phyloP scores from a whole-genome alignment of 2,888 invertebrate genomes.

The Stenichneumon culpator region DNA sequence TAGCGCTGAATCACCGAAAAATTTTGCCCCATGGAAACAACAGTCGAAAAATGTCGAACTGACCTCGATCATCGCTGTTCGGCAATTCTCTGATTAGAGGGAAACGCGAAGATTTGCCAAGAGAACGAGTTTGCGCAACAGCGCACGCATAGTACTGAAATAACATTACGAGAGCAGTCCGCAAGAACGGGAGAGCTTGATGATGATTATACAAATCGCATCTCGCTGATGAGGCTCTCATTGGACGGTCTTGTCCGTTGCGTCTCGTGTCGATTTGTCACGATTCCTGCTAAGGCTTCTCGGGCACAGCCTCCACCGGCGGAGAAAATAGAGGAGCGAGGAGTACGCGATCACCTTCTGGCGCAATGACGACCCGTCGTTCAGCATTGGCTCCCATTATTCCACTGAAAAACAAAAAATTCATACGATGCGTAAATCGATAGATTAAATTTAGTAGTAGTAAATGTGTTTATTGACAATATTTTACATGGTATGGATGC shows the following conservation, averaged over 20 bases:
- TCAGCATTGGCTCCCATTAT: neutral
- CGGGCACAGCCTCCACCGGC: conserved; percentile 20
- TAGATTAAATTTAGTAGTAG: too few species aligned
- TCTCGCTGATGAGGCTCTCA: conserved; percentile 41
- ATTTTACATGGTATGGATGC: too few species aligned
- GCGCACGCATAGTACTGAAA: neutral
- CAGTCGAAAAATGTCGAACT: neutral
- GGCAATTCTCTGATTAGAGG: neutral
- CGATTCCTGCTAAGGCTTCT: conserved; percentile 8
- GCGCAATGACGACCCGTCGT: conserved; percentile 17
- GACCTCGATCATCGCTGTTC: neutral
- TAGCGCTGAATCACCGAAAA: neutral
- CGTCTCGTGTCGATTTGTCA: conserved; percentile 32
- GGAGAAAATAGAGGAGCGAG: neutral
- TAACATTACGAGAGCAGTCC: conserved; percentile 24
- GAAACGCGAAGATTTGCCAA: neutral
- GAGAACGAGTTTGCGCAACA: neutral
- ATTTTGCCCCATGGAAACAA: neutral
- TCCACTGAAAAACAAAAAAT: too few species aligned
- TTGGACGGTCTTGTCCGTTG: conserved; percentile 18
- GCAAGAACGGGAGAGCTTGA: neutral
- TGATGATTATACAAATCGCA: conserved; percentile 45
- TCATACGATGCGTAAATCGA: neutral
- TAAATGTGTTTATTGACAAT: too few species aligned
- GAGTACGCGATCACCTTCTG: conserved; percentile 45